phyloP scores from a whole-genome alignment of 1,140 invertebrate genomes.

The Camponotus floridanus region DNA sequence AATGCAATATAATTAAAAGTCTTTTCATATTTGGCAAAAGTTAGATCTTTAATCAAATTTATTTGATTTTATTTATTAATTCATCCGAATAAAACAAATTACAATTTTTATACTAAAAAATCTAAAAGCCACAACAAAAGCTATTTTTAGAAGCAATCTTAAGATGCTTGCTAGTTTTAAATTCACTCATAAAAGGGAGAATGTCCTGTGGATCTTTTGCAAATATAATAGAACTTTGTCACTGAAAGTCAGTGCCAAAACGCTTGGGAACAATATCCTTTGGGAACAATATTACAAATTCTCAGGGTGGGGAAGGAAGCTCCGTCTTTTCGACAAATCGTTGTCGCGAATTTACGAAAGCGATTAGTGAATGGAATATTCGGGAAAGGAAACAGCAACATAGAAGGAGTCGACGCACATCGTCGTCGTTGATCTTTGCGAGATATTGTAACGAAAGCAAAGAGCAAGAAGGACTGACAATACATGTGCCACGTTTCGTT shows the following conservation, averaged over 20 bases:
- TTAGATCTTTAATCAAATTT: slow-evolving; percentile 2
- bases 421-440: slow-evolving; percentile 1
- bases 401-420: slow-evolving; percentile 3
- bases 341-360: slow-evolving; percentile 34
- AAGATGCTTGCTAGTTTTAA: not conserved
- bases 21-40: not conserved
- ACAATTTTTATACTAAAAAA: not conserved
- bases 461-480: not conserved
- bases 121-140: not conserved
- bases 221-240: not conserved
- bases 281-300: not conserved
- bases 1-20: not conserved
- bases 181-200: not conserved
- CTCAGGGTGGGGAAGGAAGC: not conserved
- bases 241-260: slow-evolving; percentile 10
- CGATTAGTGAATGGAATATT: slow-evolving; percentile 36
- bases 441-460: slow-evolving; percentile 42
- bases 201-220: not conserved
- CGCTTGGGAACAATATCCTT: not conserved
- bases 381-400: not conserved
- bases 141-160: not conserved
- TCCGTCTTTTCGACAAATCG: slow-evolving; percentile 3
- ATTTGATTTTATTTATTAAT: not conserved
- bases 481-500: not conserved
- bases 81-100: not conserved